These are phyloP conservation scores for Anhinga anhinga DNA, from an alignment of 2,113 vertebrate genomes.

Conservation along the genomic window DNA sequence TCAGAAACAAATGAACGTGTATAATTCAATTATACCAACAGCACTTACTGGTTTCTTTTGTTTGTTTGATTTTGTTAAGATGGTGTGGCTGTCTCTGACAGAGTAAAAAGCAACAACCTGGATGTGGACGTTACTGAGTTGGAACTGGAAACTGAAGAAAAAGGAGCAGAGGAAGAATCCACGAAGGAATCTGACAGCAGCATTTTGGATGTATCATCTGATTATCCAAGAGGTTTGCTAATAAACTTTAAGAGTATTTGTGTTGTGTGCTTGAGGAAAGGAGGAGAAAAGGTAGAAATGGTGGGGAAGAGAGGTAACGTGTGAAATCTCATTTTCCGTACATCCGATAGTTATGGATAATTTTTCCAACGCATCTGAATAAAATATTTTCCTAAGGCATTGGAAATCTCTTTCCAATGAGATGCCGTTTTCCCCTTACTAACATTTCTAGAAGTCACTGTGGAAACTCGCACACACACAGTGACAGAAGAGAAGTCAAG, in stretches of 20 bases:
- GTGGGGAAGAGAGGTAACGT: neutral
- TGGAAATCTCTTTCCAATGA: neutral
- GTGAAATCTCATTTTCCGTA: neutral
- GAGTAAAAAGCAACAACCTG: neutral
- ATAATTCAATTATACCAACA: neutral
- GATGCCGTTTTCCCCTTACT: neutral
- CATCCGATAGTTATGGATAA: neutral
- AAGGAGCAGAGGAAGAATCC: neutral
- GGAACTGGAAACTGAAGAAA: slow-evolving; percentile 46
- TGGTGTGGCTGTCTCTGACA: slow-evolving; percentile 2
- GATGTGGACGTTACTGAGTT: neutral
- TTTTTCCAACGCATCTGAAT: neutral
- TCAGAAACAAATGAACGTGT: neutral
- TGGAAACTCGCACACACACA: rapidly evolving
- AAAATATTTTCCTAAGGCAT: neutral
- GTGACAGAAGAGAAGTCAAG: neutral
- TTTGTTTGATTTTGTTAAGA: slow-evolving; percentile 39
- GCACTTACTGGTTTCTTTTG: neutral
- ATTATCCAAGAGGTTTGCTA: slow-evolving; percentile 63
- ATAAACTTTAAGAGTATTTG: neutral
- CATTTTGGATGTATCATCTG: slow-evolving; percentile 49
- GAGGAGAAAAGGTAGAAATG: neutral
- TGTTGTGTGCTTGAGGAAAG: neutral
- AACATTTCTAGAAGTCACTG: neutral
- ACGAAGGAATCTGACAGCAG: slow-evolving; percentile 10